Conservation (phyloP, 2,888 invertebrate species). For the Thera obeliscata region DNA sequence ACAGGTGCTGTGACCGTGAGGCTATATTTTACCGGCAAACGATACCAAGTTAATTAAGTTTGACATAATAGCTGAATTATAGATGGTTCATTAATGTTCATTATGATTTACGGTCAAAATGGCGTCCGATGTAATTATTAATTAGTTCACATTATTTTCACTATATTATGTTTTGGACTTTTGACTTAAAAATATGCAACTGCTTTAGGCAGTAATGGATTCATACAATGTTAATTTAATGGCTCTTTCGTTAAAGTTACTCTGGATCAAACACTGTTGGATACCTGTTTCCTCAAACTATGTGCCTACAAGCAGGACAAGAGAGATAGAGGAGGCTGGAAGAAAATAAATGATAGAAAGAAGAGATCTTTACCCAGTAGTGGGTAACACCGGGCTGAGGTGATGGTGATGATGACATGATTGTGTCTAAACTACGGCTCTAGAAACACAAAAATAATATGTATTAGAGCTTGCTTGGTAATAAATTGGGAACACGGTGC, state of each 20-base stretch:
- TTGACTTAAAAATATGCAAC: conserved; percentile 8
- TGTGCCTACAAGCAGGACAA: too few relatives aligned
- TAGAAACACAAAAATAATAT: too few relatives aligned
- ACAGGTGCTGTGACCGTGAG: conserved; percentile 19
- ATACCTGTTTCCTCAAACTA: neutral
- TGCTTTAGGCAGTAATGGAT: neutral
- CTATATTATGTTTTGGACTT: conserved; percentile 24
- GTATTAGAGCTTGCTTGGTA: too few relatives aligned
- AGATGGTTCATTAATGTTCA: conserved; percentile 53
- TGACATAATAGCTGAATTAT: conserved; percentile 57
- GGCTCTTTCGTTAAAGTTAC: neutral
- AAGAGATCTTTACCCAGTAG: too few relatives aligned
- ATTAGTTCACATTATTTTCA: conserved; percentile 39
- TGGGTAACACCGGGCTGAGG: too few relatives aligned
- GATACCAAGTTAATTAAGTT: conserved; percentile 55
- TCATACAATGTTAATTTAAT: neutral
- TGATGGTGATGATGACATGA: too few relatives aligned
- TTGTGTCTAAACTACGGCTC: too few relatives aligned
- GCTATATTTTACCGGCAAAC: conserved; percentile 54
- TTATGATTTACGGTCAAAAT: conserved; percentile 51
- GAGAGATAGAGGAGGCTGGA: too few relatives aligned
- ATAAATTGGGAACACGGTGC: too few relatives aligned
- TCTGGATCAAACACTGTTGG: neutral
- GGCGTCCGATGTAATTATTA: conserved; percentile 40
- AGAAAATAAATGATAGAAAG: too few relatives aligned